Conservation (phyloP, 2,888 invertebrate genomes). For the Allygus modestus region DNA sequence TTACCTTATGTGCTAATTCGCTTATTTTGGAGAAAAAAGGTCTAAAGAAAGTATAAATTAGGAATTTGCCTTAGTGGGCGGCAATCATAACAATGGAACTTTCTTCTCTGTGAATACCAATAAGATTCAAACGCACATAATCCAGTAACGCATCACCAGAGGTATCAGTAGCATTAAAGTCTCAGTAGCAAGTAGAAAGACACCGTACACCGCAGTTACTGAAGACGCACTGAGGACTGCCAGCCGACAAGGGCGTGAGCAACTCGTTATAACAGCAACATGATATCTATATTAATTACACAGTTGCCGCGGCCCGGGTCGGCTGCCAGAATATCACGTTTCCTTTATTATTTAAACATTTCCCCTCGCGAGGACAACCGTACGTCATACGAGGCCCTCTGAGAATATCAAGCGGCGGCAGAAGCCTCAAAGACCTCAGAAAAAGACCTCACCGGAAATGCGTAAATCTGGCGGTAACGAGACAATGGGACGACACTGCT, state of each 20-base stretch:
- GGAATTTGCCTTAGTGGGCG: too few species aligned
- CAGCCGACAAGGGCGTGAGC: not conserved
- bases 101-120: too few species aligned
- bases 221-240: too few species aligned
- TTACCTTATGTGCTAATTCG: too few species aligned
- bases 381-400: not conserved
- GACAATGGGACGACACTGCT: conserved; percentile 51
- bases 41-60: too few species aligned
- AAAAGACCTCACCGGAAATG: conserved; percentile 57
- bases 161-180: too few species aligned
- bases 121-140: too few species aligned
- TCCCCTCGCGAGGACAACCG: conserved; percentile 19
- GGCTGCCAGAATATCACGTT: conserved; percentile 10
- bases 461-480: conserved; percentile 61
- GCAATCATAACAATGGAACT: too few species aligned
- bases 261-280: conserved; percentile 34
- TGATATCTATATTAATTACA: conserved; percentile 58
- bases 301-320: not conserved
- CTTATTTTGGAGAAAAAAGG: too few species aligned
- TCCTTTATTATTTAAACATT: conserved; percentile 55
- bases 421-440: conserved; percentile 29
- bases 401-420: conserved; percentile 39
- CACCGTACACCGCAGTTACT: too few species aligned
- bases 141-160: too few species aligned
- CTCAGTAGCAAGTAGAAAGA: too few species aligned